Percentiles rank a stretch among this genome's conserved stretches.
phyloP scores from a whole-genome alignment of 2,113 vertebrate species.

The Gorsachius goisagi region DNA sequence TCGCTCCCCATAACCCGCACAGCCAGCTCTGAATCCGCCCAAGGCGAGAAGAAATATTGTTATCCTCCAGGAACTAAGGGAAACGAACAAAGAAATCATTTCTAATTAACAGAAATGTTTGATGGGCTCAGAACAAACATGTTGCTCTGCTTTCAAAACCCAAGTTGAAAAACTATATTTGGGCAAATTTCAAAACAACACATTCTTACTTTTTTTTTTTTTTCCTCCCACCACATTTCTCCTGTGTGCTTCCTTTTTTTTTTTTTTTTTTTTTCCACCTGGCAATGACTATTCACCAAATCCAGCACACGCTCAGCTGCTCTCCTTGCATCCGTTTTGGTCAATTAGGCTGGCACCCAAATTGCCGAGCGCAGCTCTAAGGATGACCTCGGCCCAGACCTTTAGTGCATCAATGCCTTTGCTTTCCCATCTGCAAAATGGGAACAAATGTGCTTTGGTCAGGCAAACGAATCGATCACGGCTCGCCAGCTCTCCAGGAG shows the following conservation, averaged over 20 bases:
- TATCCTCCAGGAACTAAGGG: background rate
- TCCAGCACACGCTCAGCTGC: background rate
- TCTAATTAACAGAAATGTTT: slow-evolving; percentile 44
- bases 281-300: background rate
- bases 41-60: background rate
- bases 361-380: background rate
- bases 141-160: slow-evolving; percentile 32
- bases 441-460: background rate
- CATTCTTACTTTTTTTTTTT: background rate
- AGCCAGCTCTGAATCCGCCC: accelerated
- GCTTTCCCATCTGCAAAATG: background rate
- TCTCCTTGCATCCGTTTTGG: background rate
- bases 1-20: background rate
- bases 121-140: slow-evolving; percentile 46
- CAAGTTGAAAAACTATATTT: slow-evolving; percentile 27
- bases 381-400: background rate
- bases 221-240: background rate
- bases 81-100: slow-evolving; percentile 34
- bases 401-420: background rate
- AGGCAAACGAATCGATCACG: background rate
- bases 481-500: background rate
- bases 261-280: background rate
- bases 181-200: slow-evolving; percentile 40
- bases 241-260: background rate
- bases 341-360: background rate